Evolutionary conservation across 92 coral and sea anemone species (phyloP), one percentile per base, ranked within the genome.

Genomic region (Porites lobata): DNA sequence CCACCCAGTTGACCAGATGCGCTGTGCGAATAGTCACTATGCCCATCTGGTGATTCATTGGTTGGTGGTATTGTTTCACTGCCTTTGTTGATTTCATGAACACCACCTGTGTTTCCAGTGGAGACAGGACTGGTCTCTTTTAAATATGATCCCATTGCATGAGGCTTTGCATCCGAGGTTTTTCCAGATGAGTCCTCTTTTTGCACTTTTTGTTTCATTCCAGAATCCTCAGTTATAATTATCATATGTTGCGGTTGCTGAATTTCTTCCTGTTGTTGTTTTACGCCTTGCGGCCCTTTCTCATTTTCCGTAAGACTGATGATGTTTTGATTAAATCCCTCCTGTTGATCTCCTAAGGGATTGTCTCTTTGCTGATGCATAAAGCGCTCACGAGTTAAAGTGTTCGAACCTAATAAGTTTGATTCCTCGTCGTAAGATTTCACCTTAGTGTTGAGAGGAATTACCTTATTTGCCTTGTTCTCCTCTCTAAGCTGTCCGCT

Each of bases 361-460:
- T 56, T 68, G 20, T 58, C 26, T 29, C 53, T 43, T 1, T 57
- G 78, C 17, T 66, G 19, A 22, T 24, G 14, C 3, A 15, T 26
- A 8, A 66, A 51, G 19, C 7, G 63, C 59, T 68, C 86, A 5
- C 38, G 77, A 26, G 13, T 32, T 32, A 51, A 71, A 69, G 22
- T 3, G 8, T 65, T 70, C 19, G 86, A 56, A 20, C 38, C 78
- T 57, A 82, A 38, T 50, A 82, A 10, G 78, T 82, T 57, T 24
- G 86, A 82, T 13, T 82, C 86, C 57, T 82, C 78, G 24, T 82
- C 86, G 57, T 82, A 82, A 7, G 69, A 32, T 71, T 82, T 70
- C 50, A 22, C 8, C 17, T 76, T 10, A 1, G 51, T 21, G 24
- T 52, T 76, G 5, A 53, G 50, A 26, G 66, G 50, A 3, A 76